Evolutionary conservation across 2,888 invertebrate species (phyloP), one percentile per base, ranked within the genome.

Genomic region (Syrphus vitripennis): DNA sequence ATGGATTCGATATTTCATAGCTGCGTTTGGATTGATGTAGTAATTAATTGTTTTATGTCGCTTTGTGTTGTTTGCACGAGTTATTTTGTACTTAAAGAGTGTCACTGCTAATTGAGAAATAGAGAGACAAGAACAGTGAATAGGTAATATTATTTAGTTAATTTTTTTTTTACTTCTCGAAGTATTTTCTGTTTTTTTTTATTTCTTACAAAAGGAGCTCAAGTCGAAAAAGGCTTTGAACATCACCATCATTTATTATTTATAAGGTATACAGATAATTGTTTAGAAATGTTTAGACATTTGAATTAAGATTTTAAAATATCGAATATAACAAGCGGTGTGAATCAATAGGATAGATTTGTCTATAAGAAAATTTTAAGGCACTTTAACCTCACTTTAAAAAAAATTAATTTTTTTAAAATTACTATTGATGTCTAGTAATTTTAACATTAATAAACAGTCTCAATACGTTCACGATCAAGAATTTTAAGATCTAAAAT

Each of bases 31-130:
- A 86, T 82, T 77, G 86, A 78, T 86, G 86, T 86, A 57, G 86
- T 86, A 86, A 86, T 86, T 86, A 86, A 81, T 86, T 86, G 82
- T 74, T 86, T 74, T 77, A 69, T 86, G 86, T 82, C 74, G 69
- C 42, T 81, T 26, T 74, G 75, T 61, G 57, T 76, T 71, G 72
- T 86, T 82, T 78, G 86, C 57, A 75, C 70, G 57, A 81, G 53
- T 74, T 70, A 81, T 86, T 86, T 72, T 81, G 55, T 82, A 72
- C 53, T 53, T 69, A 74, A 42, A 77, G 59, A 63, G 74, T 74
- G 81, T 78, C 63, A 57, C 45, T 78, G 74, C 82, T 86, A 86
- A 86, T 86, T 86, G 86, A 50, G 59, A 61, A 76, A 48, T 61
- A 14, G 59, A 76, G 24, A 57, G 55, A 57, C 81, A 84, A 70